These are phyloP conservation scores for Piprites chloris DNA, from an alignment of 2,113 vertebrate species.

Conservation along the genomic window DNA sequence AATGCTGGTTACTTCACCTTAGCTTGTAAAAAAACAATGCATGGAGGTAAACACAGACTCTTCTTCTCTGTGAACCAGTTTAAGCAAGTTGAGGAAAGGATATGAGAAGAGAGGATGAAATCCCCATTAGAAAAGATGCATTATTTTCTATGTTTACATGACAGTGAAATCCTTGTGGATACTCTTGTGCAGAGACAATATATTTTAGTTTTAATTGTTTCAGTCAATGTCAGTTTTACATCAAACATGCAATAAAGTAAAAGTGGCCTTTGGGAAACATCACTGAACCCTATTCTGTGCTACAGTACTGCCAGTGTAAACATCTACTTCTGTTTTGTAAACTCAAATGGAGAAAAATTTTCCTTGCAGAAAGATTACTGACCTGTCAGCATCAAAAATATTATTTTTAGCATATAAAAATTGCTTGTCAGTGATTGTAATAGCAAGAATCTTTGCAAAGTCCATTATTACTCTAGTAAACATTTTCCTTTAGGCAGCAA, in stretches of 20 bases:
- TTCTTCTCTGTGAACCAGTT: neutral
- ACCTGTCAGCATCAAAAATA: conserved; percentile 33
- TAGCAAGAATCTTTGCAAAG: conserved; percentile 29
- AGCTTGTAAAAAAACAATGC: neutral
- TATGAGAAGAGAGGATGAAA: neutral
- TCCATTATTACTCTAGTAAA: conserved; percentile 3
- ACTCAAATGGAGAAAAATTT: conserved; percentile 15
- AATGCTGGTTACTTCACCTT: neutral
- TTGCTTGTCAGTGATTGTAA: neutral
- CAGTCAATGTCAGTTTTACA: conserved; percentile 28
- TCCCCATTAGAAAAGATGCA: neutral
- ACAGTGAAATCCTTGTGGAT: neutral
- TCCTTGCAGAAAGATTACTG: conserved; percentile 4
- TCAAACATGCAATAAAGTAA: conserved; percentile 3
- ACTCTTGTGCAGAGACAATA: neutral
- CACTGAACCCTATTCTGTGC: neutral
- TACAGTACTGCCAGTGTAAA: conserved; percentile 22
- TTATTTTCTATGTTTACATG: neutral
- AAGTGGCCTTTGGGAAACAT: conserved; percentile 36
- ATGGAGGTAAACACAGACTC: neutral
- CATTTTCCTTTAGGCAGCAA: neutral
- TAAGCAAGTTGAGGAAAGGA: neutral
- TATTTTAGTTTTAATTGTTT: conserved; percentile 56
- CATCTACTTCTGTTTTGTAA: conserved; percentile 24
- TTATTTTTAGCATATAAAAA: conserved; percentile 29